A percentile compares a stretch with the other conserved stretches of the same genome.
These are phyloP conservation scores for Exocentrus adspersus DNA, from an alignment of 2,888 invertebrate genomes.

Conservation along the genomic window DNA sequence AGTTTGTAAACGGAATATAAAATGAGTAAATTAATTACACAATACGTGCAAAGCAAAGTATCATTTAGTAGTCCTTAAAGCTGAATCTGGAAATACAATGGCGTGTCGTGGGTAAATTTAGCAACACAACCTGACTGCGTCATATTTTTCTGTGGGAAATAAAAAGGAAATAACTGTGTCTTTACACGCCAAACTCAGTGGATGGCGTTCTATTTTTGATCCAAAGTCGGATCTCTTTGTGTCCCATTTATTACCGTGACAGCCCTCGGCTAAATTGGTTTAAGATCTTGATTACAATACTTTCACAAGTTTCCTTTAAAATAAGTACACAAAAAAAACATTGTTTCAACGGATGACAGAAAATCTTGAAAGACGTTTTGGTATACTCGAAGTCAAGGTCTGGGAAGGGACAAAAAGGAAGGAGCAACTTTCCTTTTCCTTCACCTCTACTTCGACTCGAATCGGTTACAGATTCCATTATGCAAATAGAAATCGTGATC, in stretches of 20 bases:
- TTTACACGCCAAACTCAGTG: not conserved
- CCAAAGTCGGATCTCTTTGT: not conserved
- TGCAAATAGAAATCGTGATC: slow-evolving; percentile 47
- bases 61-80: not conserved
- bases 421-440: not conserved
- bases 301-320: too few relatives aligned
- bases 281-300: too few relatives aligned
- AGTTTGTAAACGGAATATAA: too few relatives aligned
- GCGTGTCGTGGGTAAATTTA: not conserved
- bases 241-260: not conserved
- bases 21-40: too few relatives aligned
- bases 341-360: too few relatives aligned
- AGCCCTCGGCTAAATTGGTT: too few relatives aligned
- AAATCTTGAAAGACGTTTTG: too few relatives aligned
- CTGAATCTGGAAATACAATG: not conserved
- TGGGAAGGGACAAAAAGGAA: too few relatives aligned
- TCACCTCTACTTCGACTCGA: not conserved
- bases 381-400: too few relatives aligned
- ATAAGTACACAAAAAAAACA: too few relatives aligned
- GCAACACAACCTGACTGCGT: not conserved
- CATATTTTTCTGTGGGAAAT: not conserved
- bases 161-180: not conserved
- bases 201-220: not conserved
- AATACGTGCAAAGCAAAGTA: too few relatives aligned
- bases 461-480: slow-evolving; percentile 43